phyloP scores from a whole-genome alignment of 2,113 vertebrate species.

The Oryctolagus cuniculus region DNA sequence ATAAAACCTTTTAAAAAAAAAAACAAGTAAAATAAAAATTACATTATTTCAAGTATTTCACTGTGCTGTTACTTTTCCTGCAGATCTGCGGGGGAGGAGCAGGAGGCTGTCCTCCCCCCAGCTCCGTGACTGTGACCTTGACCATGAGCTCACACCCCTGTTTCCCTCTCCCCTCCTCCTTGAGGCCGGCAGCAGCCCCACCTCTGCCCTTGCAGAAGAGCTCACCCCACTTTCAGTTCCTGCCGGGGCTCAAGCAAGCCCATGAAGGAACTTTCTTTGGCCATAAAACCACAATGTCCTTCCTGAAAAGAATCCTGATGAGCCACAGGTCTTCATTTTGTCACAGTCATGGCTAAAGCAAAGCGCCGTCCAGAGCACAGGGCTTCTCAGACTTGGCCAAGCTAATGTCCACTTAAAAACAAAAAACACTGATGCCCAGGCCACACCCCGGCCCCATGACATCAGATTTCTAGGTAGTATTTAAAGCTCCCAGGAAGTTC shows the following conservation, averaged over 20 bases:
- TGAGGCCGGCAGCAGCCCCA: neutral
- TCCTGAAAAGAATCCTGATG: neutral
- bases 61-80: neutral
- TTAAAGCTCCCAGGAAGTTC: too few species aligned
- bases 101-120: neutral
- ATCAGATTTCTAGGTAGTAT: neutral
- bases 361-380: neutral
- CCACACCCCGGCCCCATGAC: neutral
- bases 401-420: neutral
- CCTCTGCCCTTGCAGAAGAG: neutral
- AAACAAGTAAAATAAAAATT: too few species aligned
- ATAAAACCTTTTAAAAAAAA: too few species aligned
- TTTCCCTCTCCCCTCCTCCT: neutral
- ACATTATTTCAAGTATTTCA: neutral
- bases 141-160: accelerated
- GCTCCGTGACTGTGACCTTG: neutral
- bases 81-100: neutral
- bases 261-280: neutral
- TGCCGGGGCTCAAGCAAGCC: neutral
- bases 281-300: neutral
- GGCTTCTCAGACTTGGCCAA: neutral
- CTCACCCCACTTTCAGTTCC: neutral
- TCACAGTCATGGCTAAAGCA: neutral
- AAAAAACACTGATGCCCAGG: neutral
- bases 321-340: neutral